phyloP scores from a whole-genome alignment of 1,140 invertebrate genomes.

The Antheraea pernyi region DNA sequence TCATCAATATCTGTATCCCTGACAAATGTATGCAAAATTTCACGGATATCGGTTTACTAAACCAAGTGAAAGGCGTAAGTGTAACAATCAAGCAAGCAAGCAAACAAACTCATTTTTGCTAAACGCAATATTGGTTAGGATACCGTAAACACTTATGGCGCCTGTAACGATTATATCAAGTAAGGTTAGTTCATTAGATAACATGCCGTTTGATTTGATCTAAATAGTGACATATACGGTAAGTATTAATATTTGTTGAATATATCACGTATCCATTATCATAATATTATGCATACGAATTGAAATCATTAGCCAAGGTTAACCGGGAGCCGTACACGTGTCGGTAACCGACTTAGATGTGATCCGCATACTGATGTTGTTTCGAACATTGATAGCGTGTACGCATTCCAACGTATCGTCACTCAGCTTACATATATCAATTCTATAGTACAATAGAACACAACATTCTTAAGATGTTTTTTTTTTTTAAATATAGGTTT shows the following conservation, averaged over 20 bases:
- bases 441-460: background rate
- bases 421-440: slow-evolving; percentile 37
- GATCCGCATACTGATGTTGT: slow-evolving; percentile 64
- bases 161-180: background rate
- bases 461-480: background rate
- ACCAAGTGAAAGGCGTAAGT: too few species aligned
- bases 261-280: slow-evolving; percentile 39
- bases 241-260: slow-evolving; percentile 5
- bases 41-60: too few species aligned
- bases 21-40: too few species aligned
- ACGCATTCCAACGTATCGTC: slow-evolving; percentile 56
- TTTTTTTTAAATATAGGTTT: background rate
- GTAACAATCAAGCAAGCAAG: too few species aligned
- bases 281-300: slow-evolving; percentile 44
- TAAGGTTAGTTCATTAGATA: background rate
- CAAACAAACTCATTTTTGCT: too few species aligned
- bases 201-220: background rate
- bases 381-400: slow-evolving; percentile 48
- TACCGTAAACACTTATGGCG: too few species aligned
- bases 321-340: slow-evolving; percentile 58
- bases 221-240: background rate
- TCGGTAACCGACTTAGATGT: slow-evolving; percentile 52
- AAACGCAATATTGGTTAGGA: too few species aligned
- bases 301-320: slow-evolving; percentile 59
- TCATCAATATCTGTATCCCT: too few species aligned